Evolutionary conservation across 2,888 invertebrate genomes (phyloP).

Genomic region (Heteromurus nitidus): DNA sequence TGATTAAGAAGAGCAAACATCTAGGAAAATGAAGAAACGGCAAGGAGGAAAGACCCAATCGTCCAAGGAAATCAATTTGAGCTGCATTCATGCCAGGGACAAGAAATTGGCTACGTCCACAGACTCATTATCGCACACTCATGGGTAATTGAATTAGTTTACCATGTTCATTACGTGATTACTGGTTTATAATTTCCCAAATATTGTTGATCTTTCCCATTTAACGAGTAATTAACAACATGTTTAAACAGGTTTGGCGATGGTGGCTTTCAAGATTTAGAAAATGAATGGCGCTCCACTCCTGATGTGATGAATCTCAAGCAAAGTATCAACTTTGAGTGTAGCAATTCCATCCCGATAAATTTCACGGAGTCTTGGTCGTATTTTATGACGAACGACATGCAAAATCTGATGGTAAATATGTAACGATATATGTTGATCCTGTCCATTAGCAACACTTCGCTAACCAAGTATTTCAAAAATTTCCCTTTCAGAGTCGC

Average conservation of each 20-base stretch:
- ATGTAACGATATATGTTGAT: not conserved
- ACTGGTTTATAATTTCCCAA: not conserved
- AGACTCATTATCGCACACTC: constrained; percentile 56
- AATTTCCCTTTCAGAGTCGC: constrained; percentile 54
- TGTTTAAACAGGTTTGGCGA: constrained; percentile 57
- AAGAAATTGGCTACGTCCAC: constrained; percentile 70
- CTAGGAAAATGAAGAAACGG: constrained; percentile 65
- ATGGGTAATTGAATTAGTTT: constrained; percentile 27
- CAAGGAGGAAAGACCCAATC: constrained; percentile 54
- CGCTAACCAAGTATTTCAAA: not conserved
- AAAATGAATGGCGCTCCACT: constrained; percentile 69
- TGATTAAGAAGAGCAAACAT: too few relatives aligned
- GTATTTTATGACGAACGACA: constrained; percentile 73
- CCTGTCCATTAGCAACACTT: not conserved
- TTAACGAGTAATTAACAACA: too few relatives aligned
- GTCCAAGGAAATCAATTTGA: constrained; percentile 65
- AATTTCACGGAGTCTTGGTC: constrained; percentile 74
- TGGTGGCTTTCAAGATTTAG: constrained; percentile 66
- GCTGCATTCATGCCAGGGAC: constrained; percentile 71
- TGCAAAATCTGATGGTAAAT: constrained; percentile 70
- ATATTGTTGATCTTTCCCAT: not conserved
- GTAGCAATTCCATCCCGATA: constrained; percentile 73
- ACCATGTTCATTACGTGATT: not conserved
- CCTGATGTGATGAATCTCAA: constrained; percentile 72
- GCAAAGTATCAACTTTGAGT: constrained; percentile 73